A percentile compares a stretch with the other conserved stretches of the same genome.
These are phyloP conservation scores for Eulemur macaco DNA, from an alignment of 2,113 vertebrate species.

Conservation along the genomic window DNA sequence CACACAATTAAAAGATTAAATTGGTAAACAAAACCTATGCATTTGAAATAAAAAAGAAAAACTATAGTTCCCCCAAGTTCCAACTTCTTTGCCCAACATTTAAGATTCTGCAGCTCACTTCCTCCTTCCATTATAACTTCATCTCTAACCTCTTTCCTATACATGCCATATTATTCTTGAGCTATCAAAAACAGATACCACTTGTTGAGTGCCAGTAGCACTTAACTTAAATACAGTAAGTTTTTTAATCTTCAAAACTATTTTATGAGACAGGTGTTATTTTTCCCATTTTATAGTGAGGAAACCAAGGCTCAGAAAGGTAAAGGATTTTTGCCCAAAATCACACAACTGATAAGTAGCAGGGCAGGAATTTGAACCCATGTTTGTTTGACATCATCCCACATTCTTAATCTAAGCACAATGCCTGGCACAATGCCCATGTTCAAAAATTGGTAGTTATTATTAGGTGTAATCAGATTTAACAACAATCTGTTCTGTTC, in stretches of 20 bases:
- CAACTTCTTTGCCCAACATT: background rate
- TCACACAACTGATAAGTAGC: background rate
- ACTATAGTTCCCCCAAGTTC: background rate
- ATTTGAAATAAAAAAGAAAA: background rate
- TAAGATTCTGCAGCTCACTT: background rate
- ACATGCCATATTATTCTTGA: background rate
- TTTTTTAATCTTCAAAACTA: constrained; percentile 1
- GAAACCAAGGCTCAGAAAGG: background rate
- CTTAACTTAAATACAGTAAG: background rate
- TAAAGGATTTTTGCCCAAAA: background rate
- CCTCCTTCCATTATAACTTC: background rate
- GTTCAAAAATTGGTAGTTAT: background rate
- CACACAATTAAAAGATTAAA: background rate
- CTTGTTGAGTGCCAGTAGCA: background rate
- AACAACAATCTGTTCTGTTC: background rate
- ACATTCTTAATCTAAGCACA: background rate
- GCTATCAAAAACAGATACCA: background rate
- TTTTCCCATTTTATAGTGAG: background rate
- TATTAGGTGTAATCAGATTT: background rate
- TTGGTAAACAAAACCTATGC: background rate
- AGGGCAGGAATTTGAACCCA: background rate
- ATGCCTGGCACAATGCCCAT: background rate
- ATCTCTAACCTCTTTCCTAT: background rate
- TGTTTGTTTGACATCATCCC: background rate
- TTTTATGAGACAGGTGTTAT: background rate